Evolutionary conservation across 2,113 vertebrate species (phyloP), one percentile per base, ranked within the genome.

Genomic region (Paratilapia polleni): DNA sequence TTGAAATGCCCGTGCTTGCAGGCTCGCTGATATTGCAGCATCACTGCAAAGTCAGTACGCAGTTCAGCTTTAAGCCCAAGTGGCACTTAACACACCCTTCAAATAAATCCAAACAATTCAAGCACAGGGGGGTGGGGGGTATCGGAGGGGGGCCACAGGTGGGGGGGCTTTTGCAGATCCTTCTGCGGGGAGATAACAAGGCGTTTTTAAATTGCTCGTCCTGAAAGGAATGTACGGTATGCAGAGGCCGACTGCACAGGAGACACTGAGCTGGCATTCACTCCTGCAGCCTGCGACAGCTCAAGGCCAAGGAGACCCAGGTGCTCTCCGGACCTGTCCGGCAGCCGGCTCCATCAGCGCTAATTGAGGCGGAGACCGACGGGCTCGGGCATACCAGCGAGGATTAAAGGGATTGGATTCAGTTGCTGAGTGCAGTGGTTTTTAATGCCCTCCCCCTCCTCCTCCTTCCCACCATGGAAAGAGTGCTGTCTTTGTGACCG

Each of bases 391-490:
- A 95, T 95, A 91, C 94, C 94, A 95, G 86, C 14, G 34, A 87
- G 93, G 94, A 95, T 95, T 95, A 95, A 82, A 93, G 88, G 93
- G 94, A 95, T 95, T 93, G 93, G 91, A 92, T 92, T 93, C 90
- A 90, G 91, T 93, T 94, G 93, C 94, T 94, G 94, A 95, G 90
- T 93, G 91, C 81, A 82, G 92, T 88, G 92, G 83, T 94, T 95
- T 94, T 93, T 91, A 94, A 89, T 90, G 90, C 88, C 88, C 90
- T 74, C 22, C 8, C 13, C 49, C 28, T 17, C 62, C 43, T 2
- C 20, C 17, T 43, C 81, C 87, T 63, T 58, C 73, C 43, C 28
- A 75, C 80, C 63, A 10, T 79, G 90, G 78, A 93, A 92, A 94
- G 91, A 93, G 90, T 90, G 87, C 81, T 47, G 88, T 66, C 90